phyloP scores from a whole-genome alignment of 2,888 invertebrate species.

The Ophion costatus region DNA sequence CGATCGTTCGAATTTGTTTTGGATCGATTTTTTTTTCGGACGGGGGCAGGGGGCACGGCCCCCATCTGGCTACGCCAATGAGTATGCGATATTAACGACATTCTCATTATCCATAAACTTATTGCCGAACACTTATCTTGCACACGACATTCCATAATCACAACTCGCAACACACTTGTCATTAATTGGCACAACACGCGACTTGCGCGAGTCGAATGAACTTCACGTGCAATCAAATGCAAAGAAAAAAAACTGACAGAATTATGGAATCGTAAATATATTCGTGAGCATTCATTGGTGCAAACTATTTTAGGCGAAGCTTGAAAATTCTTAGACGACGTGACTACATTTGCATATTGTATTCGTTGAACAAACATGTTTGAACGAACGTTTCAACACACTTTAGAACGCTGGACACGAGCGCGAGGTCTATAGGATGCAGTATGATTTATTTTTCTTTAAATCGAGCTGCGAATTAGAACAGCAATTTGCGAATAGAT shows the following conservation, averaged over 20 bases:
- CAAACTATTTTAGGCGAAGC: too few species aligned
- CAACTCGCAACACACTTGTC: slow-evolving; percentile 47
- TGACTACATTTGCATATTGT: too few species aligned
- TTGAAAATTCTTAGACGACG: too few species aligned
- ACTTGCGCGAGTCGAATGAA: slow-evolving; percentile 23
- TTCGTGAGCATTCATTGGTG: neutral
- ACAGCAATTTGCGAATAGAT: neutral
- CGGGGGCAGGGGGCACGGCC: too few species aligned
- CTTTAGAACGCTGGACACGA: too few species aligned
- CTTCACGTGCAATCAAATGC: slow-evolving; percentile 30
- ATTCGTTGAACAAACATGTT: too few species aligned
- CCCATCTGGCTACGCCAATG: too few species aligned
- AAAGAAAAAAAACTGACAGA: neutral
- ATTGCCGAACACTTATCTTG: slow-evolving; percentile 54
- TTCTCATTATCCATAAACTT: slow-evolving; percentile 54
- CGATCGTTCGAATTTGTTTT: too few species aligned
- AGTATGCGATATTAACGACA: slow-evolving; percentile 37
- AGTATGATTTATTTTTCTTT: neutral
- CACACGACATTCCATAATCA: slow-evolving; percentile 60
- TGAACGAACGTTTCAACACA: too few species aligned
- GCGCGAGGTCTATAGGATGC: too few species aligned
- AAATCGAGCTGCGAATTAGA: neutral
- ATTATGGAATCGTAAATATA: neutral
- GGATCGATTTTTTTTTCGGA: too few species aligned
- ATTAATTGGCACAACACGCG: slow-evolving; percentile 17